Percentiles rank a stretch among this genome's conserved stretches.
phyloP scores from a whole-genome alignment of 1,140 invertebrate species.

The Ericerus pela region DNA sequence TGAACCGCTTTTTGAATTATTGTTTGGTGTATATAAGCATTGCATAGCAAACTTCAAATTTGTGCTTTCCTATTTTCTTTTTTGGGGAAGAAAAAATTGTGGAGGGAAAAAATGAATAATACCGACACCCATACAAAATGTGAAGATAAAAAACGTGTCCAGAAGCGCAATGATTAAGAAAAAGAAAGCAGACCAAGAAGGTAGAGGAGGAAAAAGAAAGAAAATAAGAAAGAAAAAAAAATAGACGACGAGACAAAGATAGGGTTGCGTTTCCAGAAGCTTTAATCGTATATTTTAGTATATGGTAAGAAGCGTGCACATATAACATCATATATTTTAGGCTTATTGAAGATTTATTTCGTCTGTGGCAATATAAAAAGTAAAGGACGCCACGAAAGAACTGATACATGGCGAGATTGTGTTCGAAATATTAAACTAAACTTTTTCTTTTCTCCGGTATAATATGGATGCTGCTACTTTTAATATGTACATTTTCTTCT shows the following conservation, averaged over 20 bases:
- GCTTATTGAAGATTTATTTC: conserved; percentile 11
- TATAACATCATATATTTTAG: conserved; percentile 10
- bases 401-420: conserved; percentile 10
- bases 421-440: conserved; percentile 11
- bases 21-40: not conserved
- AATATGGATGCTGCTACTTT: too few species aligned
- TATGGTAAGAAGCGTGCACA: conserved; percentile 5
- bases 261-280: conserved; percentile 7
- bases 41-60: conserved; percentile 6
- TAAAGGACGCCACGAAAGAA: conserved; percentile 2
- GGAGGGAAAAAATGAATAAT: too few species aligned
- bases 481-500: not conserved
- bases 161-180: conserved; percentile 6
- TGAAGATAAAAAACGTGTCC: conserved; percentile 9
- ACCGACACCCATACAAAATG: not conserved
- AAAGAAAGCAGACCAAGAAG: not conserved
- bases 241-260: conserved; percentile 9
- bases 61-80: not conserved
- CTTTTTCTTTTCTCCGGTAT: too few species aligned
- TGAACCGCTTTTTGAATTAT: not conserved
- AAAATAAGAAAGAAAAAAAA: not conserved
- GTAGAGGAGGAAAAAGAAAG: not conserved
- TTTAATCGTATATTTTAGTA: conserved; percentile 1
- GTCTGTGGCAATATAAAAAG: conserved; percentile 10
- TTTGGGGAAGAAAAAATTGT: too few species aligned